Conservation (phyloP, 2,113 vertebrate species). For the Cinclus mexicanus region DNA sequence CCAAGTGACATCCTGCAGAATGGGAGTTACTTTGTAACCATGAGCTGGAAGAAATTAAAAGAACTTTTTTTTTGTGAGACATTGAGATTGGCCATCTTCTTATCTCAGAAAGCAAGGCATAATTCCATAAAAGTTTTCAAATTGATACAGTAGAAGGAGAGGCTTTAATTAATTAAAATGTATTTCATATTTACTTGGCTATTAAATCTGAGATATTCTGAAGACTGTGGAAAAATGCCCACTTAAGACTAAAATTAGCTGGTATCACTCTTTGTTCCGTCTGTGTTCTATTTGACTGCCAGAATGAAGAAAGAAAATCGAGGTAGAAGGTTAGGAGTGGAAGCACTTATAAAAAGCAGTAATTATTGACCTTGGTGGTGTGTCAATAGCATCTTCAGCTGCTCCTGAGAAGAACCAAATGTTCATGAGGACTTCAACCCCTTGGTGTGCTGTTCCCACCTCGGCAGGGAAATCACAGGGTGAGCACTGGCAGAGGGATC, state of each 20-base stretch:
- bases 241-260: constrained; percentile 16
- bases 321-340: not conserved
- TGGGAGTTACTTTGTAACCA: not conserved
- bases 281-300: constrained; percentile 15
- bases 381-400: not conserved
- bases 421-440: not conserved
- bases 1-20: constrained; percentile 1
- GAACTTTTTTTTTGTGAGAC: not conserved
- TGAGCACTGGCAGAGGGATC: not conserved
- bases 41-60: not conserved
- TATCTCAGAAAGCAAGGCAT: not conserved
- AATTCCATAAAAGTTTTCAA: constrained; percentile 18
- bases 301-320: not conserved
- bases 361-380: not conserved
- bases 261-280: constrained; percentile 31
- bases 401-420: not conserved
- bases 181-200: constrained; percentile 18
- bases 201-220: constrained; percentile 37
- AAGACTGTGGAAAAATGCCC: constrained; percentile 5
- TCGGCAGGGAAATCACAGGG: not conserved
- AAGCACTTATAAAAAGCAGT: not conserved
- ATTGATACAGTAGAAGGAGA: not conserved
- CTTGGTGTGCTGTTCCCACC: not conserved
- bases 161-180: constrained; percentile 36
- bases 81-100: not conserved